phyloP scores from a whole-genome alignment of 2,797 vertebrate species.

The Anguilla obscura region DNA sequence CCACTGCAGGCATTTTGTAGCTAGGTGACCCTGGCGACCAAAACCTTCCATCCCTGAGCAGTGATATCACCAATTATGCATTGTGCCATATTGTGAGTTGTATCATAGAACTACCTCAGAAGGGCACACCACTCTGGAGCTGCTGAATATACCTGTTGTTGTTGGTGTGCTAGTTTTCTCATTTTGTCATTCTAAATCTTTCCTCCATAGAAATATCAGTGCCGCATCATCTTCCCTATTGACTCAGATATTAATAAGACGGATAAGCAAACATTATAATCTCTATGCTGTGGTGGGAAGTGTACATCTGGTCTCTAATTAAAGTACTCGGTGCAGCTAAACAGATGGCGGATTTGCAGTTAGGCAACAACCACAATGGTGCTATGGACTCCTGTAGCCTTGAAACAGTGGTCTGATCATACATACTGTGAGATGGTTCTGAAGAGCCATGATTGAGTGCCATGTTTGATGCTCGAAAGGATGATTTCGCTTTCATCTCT shows the following conservation, averaged over 20 bases:
- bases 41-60: neutral
- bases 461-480: neutral
- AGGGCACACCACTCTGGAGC: neutral
- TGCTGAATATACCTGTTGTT: neutral
- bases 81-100: neutral
- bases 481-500: neutral
- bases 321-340: conserved; percentile 43
- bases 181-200: neutral
- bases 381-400: neutral
- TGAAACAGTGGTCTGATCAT: neutral
- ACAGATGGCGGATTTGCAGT: neutral
- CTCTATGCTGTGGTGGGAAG: conserved; percentile 39
- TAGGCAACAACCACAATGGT: neutral
- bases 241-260: conserved; percentile 46
- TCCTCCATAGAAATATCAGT: conserved; percentile 18
- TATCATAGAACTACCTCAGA: neutral
- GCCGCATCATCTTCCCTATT: conserved; percentile 24
- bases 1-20: neutral
- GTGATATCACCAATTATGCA: neutral
- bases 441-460: neutral
- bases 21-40: neutral
- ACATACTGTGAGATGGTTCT: neutral
- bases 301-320: conserved; percentile 53
- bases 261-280: conserved; percentile 41
- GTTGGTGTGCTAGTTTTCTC: neutral